Base-by-base conservation (phyloP, 2,113 vertebrate genomes). In the Callospermophilus lateralis region DNA sequence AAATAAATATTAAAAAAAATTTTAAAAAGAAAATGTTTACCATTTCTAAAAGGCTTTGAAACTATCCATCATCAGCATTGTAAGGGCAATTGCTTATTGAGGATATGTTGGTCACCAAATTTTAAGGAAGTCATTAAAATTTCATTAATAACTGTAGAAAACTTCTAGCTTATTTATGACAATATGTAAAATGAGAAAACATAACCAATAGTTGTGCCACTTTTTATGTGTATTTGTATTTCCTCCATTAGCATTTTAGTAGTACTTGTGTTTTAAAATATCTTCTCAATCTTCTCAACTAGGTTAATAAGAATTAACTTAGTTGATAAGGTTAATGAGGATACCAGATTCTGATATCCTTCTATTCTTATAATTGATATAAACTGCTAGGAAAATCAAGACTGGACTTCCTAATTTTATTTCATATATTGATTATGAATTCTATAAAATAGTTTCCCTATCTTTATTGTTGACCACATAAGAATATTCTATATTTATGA, bases 401-500 rank as follows among this genome's bases (percentile, higher is more conserved):
- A 67, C 11, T 74, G 17, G 13, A 45, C 76, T 90, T 92, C 28
- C 34, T 92, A 74, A 93, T 79, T 80, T 81, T 42, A 94, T 51
- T 86, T 95, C 4, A 34, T n/a, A 88, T 83, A 94, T 80, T 95
- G 5, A 89, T 84, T 37, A 79, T 30, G 20, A 90, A 84, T 92
- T 87, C 26, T 65, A 67, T 67, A 80, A 58, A 93, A 34, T 8
- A 73, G 34, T 88, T 96, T 80, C 22, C n/a, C 45, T 81, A 89
- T 77, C 88, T 85, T 93, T 86, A 84, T 45, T 20, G 9, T 93
- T 95, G 30, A 94, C 55, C 42, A 48, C 61, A 76, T 22, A 87
- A 90, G 86, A 79, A 74, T 95, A 97, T 93, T 97, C 39, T 76
- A 24, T 73, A 83, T 85, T 94, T 61, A 95, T 84, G 93, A 97